Evolutionary conservation across 53 echinoderm and acorn worm genomes (phyloP).

Genomic region (Actinopyga echinites): DNA sequence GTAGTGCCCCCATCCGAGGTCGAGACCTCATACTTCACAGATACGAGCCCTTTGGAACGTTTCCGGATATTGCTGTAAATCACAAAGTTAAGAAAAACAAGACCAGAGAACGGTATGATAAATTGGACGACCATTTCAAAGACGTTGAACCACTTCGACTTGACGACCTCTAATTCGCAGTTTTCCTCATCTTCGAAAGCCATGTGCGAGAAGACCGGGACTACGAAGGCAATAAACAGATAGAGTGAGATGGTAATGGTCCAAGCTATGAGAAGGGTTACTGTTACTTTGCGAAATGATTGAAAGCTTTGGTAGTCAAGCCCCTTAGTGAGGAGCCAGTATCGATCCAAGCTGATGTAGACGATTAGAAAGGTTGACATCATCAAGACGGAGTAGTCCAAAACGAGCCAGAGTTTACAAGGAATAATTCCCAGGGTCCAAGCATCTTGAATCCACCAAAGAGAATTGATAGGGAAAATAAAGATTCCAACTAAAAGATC

Average conservation of each 20-base stretch:
- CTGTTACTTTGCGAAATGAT: conserved; percentile 44
- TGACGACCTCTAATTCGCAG: conserved; percentile 71
- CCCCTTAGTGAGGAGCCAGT: conserved; percentile 88
- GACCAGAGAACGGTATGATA: conserved; percentile 57
- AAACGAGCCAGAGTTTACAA: conserved; percentile 60
- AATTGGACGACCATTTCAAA: conserved; percentile 65
- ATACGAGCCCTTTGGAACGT: conserved; percentile 65
- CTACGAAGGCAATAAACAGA: conserved; percentile 54
- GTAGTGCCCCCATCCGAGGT: not conserved
- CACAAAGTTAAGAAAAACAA: conserved; percentile 56
- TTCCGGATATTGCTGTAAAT: conserved; percentile 78
- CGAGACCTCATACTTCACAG: conserved; percentile 12
- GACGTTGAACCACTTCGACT: conserved; percentile 41
- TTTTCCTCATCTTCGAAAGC: conserved; percentile 26
- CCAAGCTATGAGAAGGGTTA: conserved; percentile 52
- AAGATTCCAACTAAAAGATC: conserved; percentile 70
- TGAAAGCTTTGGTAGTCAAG: conserved; percentile 71
- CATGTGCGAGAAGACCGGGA: conserved; percentile 36
- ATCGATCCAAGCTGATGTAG: conserved; percentile 83
- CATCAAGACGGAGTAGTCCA: conserved; percentile 66
- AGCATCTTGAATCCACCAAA: conserved; percentile 45
- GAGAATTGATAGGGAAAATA: conserved; percentile 62
- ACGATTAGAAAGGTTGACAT: conserved; percentile 70
- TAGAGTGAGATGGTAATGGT: conserved; percentile 47
- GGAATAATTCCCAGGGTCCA: conserved; percentile 62